Base-by-base conservation (phyloP, 2,888 invertebrate species). In the Trichacis sp. region DNA sequence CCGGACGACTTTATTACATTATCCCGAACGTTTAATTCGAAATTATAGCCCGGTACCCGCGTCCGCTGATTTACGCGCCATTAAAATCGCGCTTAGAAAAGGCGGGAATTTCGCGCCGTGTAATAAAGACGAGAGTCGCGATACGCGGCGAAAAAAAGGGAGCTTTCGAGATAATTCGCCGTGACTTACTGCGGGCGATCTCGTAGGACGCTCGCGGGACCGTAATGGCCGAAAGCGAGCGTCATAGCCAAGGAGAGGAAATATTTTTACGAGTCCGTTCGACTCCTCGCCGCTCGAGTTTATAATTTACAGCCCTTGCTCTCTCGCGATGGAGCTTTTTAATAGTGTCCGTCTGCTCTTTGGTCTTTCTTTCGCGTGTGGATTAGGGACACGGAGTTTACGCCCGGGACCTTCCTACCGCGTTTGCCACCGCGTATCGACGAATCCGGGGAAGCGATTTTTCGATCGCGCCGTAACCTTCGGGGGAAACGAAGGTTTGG, bases 201-300 rank as follows among this genome's bases (percentile, higher is more conserved):
- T 58, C 65, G 66, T 61, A 55, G 71, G 69, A 72, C 68, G 69
- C 67, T 67, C 68, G 68, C 68, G 55, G 58, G 63, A 67, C 67
- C 72, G 50, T 72, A 72, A 72, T 71, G 74, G 68, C 69, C 73
- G 72, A 70, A 72, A 73, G 73, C 68, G 71, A 69, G 60, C 57
- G 56, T 57, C 64, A 59, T 64, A 63, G 66, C 18, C 11, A 68
- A 69, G 62, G 67, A 73, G 71, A 72, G 73, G 79, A 73, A 69
- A 79, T 76, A 76, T 78, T 81, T 82, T 81, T 81, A 81, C 79
- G 81, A 81, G 79, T 78, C 78, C 78, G 76, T 79, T 80, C 77
- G 81, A 79, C 77, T 80, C 77, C 79, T 80, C 81, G 78, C 79
- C 77, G 79, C 24, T 81, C 79, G 81, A 81, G 77, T 81, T n/a